Evolutionary conservation across 2,113 vertebrate genomes (phyloP).

Genomic region (Sialia sialis): DNA sequence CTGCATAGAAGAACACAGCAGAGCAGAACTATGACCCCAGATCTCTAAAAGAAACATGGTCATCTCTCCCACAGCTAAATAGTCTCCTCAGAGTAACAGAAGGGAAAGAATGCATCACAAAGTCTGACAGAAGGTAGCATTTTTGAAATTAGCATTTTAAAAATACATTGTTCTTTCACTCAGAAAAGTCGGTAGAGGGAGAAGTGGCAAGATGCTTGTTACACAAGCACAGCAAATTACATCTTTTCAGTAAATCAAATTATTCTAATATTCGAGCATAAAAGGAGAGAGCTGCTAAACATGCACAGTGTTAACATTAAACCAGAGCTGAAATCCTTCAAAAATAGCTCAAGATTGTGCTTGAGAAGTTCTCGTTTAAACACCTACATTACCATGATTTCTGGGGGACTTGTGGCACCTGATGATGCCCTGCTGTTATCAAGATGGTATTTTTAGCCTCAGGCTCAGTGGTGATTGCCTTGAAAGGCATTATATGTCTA

Average conservation of each 20-base stretch:
- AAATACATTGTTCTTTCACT: not conserved
- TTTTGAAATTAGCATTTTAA: not conserved
- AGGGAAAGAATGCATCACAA: not conserved
- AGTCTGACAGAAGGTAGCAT: not conserved
- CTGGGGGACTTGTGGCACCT: not conserved
- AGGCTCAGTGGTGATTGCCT: not conserved
- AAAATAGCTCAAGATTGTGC: not conserved
- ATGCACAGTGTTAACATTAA: not conserved
- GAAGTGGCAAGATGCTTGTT: not conserved
- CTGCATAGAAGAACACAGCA: not conserved
- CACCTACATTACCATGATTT: not conserved
- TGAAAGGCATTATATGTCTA: rapidly evolving
- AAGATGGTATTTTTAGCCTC: not conserved
- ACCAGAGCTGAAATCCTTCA: not conserved
- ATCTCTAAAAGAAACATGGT: not conserved
- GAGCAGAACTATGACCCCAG: not conserved
- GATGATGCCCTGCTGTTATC: not conserved
- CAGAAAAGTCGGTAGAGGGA: not conserved
- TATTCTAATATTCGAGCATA: not conserved
- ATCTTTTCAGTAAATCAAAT: not conserved
- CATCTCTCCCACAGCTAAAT: not conserved
- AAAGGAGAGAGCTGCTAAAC: not conserved
- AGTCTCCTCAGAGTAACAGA: not conserved
- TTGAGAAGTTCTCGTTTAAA: not conserved
- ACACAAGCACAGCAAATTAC: not conserved